Percentiles rank a stretch among this genome's conserved stretches.
Conservation (phyloP, 2,888 invertebrate species). For the Dasysyrphus tricinctus region DNA sequence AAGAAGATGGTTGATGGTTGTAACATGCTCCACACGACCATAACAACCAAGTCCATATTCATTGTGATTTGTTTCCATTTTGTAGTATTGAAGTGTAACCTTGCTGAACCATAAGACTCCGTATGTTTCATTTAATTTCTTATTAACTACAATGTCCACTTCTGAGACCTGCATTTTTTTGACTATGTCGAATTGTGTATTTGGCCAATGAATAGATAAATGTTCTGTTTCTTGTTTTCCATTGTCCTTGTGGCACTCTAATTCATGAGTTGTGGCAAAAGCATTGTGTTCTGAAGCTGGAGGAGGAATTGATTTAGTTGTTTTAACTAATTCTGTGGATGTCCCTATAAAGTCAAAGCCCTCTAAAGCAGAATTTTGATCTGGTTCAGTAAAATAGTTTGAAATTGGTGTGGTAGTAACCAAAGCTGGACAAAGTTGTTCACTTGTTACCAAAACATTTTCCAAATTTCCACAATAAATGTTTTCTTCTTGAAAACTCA, state of each 20-base stretch:
- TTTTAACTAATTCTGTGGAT: background rate
- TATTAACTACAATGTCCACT: constrained; percentile 43
- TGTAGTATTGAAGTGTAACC: constrained; percentile 77
- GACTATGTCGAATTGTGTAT: constrained; percentile 31
- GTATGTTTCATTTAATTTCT: constrained; percentile 50
- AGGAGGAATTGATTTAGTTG: background rate
- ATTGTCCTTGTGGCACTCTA: constrained; percentile 42
- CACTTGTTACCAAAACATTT: constrained; percentile 22
- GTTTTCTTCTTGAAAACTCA: constrained; percentile 56
- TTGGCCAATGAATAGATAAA: constrained; percentile 50
- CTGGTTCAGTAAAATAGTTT: background rate
- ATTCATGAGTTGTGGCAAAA: background rate
- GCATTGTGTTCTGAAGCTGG: background rate
- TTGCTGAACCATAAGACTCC: constrained; percentile 80
- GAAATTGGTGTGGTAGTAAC: background rate
- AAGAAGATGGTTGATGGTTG: constrained; percentile 76
- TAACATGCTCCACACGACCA: constrained; percentile 73
- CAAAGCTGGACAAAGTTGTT: background rate
- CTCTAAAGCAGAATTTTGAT: background rate
- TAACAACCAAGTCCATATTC: constrained; percentile 80
- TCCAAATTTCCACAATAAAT: constrained; percentile 76
- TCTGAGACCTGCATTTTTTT: constrained; percentile 19
- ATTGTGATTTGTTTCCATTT: constrained; percentile 78
- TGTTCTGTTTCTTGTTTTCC: constrained; percentile 21
- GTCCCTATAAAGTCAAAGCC: too few relatives aligned